Evolutionary conservation across 2,888 invertebrate species (phyloP), one percentile per base, ranked within the genome.

Genomic region (Priocnemis perturbator): DNA sequence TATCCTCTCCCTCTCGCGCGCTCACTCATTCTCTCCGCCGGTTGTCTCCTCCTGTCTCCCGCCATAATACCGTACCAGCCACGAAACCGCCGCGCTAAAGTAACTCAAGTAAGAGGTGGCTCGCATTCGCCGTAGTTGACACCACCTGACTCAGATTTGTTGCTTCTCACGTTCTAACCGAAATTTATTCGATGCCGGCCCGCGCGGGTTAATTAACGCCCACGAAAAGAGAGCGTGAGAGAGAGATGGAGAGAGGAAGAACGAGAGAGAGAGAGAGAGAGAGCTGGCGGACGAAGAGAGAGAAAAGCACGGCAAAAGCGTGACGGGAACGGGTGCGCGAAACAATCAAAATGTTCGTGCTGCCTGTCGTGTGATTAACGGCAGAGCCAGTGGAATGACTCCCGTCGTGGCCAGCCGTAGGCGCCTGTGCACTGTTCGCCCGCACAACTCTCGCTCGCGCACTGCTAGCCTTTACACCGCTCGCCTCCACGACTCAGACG

Each of bases 131-230:
- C 81, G 76, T 80, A 84, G 87, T 86, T 86, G 87, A 88, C 87
- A 86, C 87, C 88, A 85, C 83, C 88, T 86, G 88, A 87, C 87
- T 88, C 88, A 86, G 88, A 88, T 88, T 88, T 87, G 88, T 87
- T 87, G 87, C 87, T 88, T 88, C 87, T 87, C 88, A 87, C 87
- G 85, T 87, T 87, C 86, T 87, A 87, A 88, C 87, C 87, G 83
- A 88, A 87, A 88, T 88, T 88, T 88, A 88, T 88, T 88, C 87
- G 86, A 87, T 86, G 84, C 84, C 78, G 82, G 82, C 77, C 79
- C 81, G 81, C 82, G 81, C 79, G 82, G 86, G 83, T 87, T 87
- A 87, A 87, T 87, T 87, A 87, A 87, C 86, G 83, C 84, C 65
- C 65, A 63, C 69, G 66, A 62, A 59, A 37, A 37, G 53, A 62